Base-by-base conservation (phyloP, 2,113 vertebrate genomes). In the Regulus satrapa region DNA sequence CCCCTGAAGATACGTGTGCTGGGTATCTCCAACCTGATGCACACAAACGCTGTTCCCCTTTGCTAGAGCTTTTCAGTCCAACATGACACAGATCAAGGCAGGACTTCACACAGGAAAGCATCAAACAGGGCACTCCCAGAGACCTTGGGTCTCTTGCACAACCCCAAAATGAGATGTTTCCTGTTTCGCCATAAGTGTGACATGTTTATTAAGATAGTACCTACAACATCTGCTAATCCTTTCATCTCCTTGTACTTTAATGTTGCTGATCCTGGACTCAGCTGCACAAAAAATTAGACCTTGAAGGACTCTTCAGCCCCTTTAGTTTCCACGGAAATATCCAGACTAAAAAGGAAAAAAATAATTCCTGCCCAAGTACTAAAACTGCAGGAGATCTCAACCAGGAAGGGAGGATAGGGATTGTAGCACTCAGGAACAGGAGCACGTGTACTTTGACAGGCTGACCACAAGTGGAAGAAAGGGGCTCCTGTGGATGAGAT, bases 11-110 rank as follows among this genome's bases (percentile, higher is more conserved):
- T 5, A 56, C 0, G 0, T 8, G 31, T 1, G 5, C 52, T 76
- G 36, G 0, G 38, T 12, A 16, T 36, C 78, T 72, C 59, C 28
- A 31, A 23, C 13, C 34, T 31, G 52, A 56, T 3, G 10, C n/a
- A 61, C n/a, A 10, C 0, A 1, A 46, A 19, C 1, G 2, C 19
- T 32, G 16, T 1, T 51, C 5, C 52, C n/a, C 24, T 58, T 18
- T 6, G 0, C 52, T 36, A 6, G 48, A 67, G 66, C 29, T 48
- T 46, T 43, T 31, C 55, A 90, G 51, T 6, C 49, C 63, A 46
- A n/a, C 3, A 1, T 4, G 11, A 38, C 28, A 28, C 12, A 1
- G n/a, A 41, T 28, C 17, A 25, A 71, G n/a, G 28, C 14, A 34
- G 17, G 32, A 21, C 29, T 80, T 64, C 16, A 25, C 0, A 19